These are phyloP conservation scores for Apis mellifera DNA, from an alignment of 1,140 invertebrate species.

Conservation along the genomic window Amel_HAv3.1 CM009934.2:5413501-5414000, in stretches of 20 bases:
- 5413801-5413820: slow-evolving; percentile 59
- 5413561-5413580: slow-evolving; percentile 25
- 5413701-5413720: slow-evolving; percentile 44
- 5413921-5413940: slow-evolving; percentile 44
- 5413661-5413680: slow-evolving; percentile 23
- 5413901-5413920: slow-evolving; percentile 54
- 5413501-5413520: slow-evolving; percentile 26
- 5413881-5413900: slow-evolving; percentile 43
- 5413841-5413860: slow-evolving; percentile 39
- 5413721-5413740: slow-evolving; percentile 50
- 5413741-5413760: slow-evolving; percentile 59
- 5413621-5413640: slow-evolving; percentile 35
- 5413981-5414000: slow-evolving; percentile 60
- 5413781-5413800: slow-evolving; percentile 46
- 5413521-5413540: slow-evolving; percentile 16
- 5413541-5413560: slow-evolving; percentile 14
- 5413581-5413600: slow-evolving; percentile 35
- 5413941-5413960: slow-evolving; percentile 46
- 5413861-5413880: slow-evolving; percentile 41
- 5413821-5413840: slow-evolving; percentile 60
- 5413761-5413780: slow-evolving; percentile 57
- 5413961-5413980: slow-evolving; percentile 55
- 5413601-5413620: slow-evolving; percentile 23
- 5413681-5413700: slow-evolving; percentile 38
- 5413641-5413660: slow-evolving; percentile 1